Percentiles rank a stretch among this genome's conserved stretches.
Evolutionary conservation across 2,888 invertebrate genomes (phyloP).

Genomic region (Chrysolina oricalcia): DNA sequence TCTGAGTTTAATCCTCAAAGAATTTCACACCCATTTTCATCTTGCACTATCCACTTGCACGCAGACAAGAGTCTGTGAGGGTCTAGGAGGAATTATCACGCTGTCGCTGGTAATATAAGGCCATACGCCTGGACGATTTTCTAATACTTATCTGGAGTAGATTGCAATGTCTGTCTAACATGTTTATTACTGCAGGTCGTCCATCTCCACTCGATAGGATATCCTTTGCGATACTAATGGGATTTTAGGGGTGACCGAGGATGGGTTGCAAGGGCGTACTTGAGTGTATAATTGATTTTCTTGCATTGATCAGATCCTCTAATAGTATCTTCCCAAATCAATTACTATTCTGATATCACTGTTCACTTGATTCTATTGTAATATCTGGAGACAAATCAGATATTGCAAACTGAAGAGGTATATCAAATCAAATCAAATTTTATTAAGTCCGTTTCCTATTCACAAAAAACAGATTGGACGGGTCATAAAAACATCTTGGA

Average conservation of each 20-base stretch:
- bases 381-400: too few relatives aligned
- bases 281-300: constrained; percentile 14
- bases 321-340: background rate
- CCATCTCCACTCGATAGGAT: constrained; percentile 9
- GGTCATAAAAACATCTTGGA: too few relatives aligned
- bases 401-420: too few relatives aligned
- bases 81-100: constrained; percentile 55
- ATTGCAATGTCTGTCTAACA: constrained; percentile 26
- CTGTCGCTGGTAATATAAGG: constrained; percentile 42
- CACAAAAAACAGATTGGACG: too few relatives aligned
- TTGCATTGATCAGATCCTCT: constrained; percentile 4
- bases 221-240: constrained; percentile 16
- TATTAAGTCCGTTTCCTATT: too few relatives aligned
- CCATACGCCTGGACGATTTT: constrained; percentile 35
- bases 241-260: constrained; percentile 6
- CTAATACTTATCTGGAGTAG: constrained; percentile 30
- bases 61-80: constrained; percentile 60
- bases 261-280: constrained; percentile 1
- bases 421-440: too few relatives aligned
- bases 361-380: background rate
- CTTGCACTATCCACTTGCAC: constrained; percentile 63
- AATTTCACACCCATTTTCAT: constrained; percentile 68
- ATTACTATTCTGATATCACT: background rate
- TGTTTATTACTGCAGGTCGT: constrained; percentile 33
- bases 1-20: constrained; percentile 63